These are phyloP conservation scores for Chroicocephalus ridibundus DNA, from an alignment of 2,113 vertebrate genomes.

Conservation along the genomic window DNA sequence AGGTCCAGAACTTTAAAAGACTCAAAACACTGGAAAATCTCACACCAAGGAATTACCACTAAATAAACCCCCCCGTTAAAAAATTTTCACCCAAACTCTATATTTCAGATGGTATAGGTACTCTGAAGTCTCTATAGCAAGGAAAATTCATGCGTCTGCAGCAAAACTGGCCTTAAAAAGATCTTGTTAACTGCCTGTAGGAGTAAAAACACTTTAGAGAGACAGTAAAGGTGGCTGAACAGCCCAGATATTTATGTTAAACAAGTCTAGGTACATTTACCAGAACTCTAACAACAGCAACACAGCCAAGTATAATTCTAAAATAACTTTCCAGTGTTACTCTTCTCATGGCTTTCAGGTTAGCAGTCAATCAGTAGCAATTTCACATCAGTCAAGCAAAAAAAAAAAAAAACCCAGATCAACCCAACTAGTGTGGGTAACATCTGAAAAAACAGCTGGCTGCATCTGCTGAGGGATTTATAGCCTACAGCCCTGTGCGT, in stretches of 20 bases:
- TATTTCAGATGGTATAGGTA: neutral
- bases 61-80: neutral
- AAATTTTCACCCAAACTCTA: fast-evolving
- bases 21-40: neutral
- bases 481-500: neutral
- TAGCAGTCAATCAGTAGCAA: neutral
- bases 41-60: neutral
- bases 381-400: neutral
- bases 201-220: neutral
- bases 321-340: neutral
- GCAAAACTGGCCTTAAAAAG: neutral
- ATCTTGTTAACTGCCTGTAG: neutral
- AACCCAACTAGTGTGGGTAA: neutral
- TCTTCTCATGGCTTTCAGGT: neutral
- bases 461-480: neutral
- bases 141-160: neutral
- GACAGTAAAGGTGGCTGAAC: neutral
- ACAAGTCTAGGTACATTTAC: neutral
- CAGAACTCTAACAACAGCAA: neutral
- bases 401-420: neutral
- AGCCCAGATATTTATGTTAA: neutral
- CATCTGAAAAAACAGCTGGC: neutral
- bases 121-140: neutral
- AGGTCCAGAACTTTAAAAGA: neutral
- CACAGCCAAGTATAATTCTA: neutral